Evolutionary conservation across 2,113 vertebrate genomes (phyloP), one percentile per base, ranked within the genome.

Genomic region (Pseudorhombus dupliciocellatus): DNA sequence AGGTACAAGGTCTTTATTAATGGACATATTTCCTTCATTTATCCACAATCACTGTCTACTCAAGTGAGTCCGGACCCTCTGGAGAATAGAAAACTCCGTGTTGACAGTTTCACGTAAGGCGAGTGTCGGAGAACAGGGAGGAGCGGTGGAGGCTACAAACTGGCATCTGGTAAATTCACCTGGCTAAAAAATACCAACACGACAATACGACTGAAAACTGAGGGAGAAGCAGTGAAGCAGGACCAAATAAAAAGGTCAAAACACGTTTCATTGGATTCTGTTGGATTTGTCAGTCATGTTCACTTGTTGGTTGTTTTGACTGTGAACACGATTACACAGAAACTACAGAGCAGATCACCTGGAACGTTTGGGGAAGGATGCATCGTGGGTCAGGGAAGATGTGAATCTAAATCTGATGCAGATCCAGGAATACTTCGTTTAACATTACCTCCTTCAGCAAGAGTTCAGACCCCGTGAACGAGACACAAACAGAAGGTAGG

Each of bases 1-100:
- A 62, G 57, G 18, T 66, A 58, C 53, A 75, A 70, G 64, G 62
- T 85, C 44, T 84, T 84, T 77, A 77, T 86, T 83, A 26, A 70
- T 54, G 20, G 52, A 46, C 54, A 70, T 34, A 70, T 46, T 46
- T 66, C 40, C 58, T 56, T 68, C 44, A 46, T 66, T 70, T 4
- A 74, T 37, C 66, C 56, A 79, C 73, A 59, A 22, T 74, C 68
- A 42, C 60, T 2, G 7, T 53, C 34, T 69, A 56, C 56, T 21
- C 55, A 16, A 53, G 26, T 70, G 48, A 70, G 26, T 70, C 51
- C 46, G 65, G 51, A 66, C 31, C 58, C 30, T 44, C 28, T 8
- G 54, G 54, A 8, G 21, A 61, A 16, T 60, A 56, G 18, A 52
- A 64, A 56, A 24, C 7, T 5, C 46, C 46, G 9, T 16, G 30